These are phyloP conservation scores for Steromphala cineraria DNA, from an alignment of 2,888 invertebrate species.

Conservation along the genomic window DNA sequence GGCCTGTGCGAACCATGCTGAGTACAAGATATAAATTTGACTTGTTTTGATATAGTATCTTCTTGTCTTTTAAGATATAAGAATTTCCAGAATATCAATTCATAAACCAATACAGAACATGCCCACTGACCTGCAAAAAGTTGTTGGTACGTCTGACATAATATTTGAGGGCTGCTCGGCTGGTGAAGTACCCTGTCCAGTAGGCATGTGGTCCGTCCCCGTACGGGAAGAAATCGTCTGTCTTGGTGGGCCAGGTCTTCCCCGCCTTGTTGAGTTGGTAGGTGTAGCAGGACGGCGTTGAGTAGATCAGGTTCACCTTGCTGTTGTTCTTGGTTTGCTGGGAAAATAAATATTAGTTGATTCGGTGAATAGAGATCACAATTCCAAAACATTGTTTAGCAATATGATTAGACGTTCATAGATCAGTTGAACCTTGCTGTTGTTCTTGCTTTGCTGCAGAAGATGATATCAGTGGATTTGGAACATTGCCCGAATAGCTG, in stretches of 20 bases:
- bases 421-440: no score
- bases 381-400: background rate
- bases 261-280: slow-evolving; percentile 79
- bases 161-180: slow-evolving; percentile 76
- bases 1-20: no score
- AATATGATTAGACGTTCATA: no score
- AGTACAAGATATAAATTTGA: no score
- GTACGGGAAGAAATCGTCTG: slow-evolving; percentile 76
- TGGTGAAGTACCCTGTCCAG: slow-evolving; percentile 89
- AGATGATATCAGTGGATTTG: no score
- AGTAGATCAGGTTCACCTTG: slow-evolving; percentile 82
- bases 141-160: slow-evolving; percentile 75
- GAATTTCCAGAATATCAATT: no score
- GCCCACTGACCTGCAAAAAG: slow-evolving; percentile 73
- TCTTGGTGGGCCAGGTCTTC: slow-evolving; percentile 80
- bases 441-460: no score
- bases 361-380: background rate
- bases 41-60: no score
- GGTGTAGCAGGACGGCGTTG: slow-evolving; percentile 79
- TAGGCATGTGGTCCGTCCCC: slow-evolving; percentile 89
- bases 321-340: slow-evolving; percentile 67
- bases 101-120: no score
- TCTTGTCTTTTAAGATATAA: no score
- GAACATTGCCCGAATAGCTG: no score
- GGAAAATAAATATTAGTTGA: background rate